phyloP scores from a whole-genome alignment of 2,113 vertebrate species.

The Bufo bufo region DNA sequence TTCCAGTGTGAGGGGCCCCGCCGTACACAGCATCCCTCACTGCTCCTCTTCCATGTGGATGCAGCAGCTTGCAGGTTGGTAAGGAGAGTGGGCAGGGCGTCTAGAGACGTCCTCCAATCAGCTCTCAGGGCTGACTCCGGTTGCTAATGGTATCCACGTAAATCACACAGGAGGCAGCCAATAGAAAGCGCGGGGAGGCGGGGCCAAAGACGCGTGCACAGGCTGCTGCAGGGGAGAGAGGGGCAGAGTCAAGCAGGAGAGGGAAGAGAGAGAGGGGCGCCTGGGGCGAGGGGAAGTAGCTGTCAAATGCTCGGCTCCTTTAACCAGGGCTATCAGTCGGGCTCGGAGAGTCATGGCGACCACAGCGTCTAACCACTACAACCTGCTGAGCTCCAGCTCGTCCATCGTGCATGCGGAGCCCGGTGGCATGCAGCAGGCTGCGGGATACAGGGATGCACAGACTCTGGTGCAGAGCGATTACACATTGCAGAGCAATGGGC shows the following conservation, averaged over 20 bases:
- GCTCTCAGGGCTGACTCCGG: conserved; percentile 63
- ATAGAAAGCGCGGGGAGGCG: conserved; percentile 77
- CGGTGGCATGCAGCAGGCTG: conserved; percentile 72
- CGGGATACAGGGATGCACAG: conserved; percentile 84
- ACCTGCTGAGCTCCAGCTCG: conserved; percentile 91
- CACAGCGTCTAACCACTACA: conserved; percentile 97
- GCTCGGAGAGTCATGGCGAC: conserved; percentile 96
- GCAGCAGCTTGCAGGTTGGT: conserved; percentile 54
- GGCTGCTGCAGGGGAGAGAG: conserved; percentile 79
- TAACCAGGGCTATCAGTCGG: conserved; percentile 88
- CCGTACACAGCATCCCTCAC: conserved; percentile 6
- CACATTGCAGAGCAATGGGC: conserved; percentile 90
- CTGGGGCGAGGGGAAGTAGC: conserved; percentile 84
- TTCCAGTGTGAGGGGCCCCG: not conserved
- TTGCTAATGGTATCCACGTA: conserved; percentile 84
- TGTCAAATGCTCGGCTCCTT: conserved; percentile 94
- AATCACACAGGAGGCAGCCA: conserved; percentile 80
- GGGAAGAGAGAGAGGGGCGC: conserved; percentile 77
- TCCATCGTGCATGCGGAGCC: conserved; percentile 93
- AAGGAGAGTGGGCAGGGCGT: conserved; percentile 31
- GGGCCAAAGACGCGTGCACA: conserved; percentile 81
- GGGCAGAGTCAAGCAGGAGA: conserved; percentile 63
- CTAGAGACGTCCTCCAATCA: conserved; percentile 67
- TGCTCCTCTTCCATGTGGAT: conserved; percentile 60
- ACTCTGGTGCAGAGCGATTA: conserved; percentile 93